Conservation (phyloP, 2,113 vertebrate species). For the Mellivora capensis region DNA sequence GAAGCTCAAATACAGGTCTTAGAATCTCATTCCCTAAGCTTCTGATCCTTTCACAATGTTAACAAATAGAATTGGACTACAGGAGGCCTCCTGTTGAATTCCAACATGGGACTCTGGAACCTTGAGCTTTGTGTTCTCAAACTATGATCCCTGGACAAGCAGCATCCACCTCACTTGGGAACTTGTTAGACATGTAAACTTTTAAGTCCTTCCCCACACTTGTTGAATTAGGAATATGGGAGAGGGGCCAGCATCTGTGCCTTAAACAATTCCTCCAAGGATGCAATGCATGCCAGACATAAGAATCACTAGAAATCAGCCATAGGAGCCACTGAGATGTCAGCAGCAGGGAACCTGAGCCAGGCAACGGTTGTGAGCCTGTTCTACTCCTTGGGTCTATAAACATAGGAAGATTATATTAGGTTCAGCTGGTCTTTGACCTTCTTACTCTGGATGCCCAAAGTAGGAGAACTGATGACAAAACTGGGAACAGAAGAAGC, state of each 20-base stretch:
- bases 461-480: background rate
- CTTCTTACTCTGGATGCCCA: background rate
- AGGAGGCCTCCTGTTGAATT: background rate
- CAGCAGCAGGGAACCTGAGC: no score
- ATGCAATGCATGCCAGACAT: fast-evolving
- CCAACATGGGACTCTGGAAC: background rate
- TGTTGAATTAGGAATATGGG: background rate
- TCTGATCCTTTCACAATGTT: background rate
- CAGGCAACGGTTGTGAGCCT: background rate
- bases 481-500: fast-evolving
- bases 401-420: no score
- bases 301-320: background rate
- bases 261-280: no score
- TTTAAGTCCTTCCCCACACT: fast-evolving
- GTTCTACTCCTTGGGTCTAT: background rate
- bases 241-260: fast-evolving
- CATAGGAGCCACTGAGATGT: background rate
- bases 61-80: background rate
- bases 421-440: background rate
- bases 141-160: no score
- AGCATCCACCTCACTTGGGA: background rate
- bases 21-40: background rate
- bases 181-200: background rate
- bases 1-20: background rate
- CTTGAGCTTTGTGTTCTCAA: background rate